Base-by-base conservation (phyloP, 2,113 vertebrate species). In the Baryphthengus martii region DNA sequence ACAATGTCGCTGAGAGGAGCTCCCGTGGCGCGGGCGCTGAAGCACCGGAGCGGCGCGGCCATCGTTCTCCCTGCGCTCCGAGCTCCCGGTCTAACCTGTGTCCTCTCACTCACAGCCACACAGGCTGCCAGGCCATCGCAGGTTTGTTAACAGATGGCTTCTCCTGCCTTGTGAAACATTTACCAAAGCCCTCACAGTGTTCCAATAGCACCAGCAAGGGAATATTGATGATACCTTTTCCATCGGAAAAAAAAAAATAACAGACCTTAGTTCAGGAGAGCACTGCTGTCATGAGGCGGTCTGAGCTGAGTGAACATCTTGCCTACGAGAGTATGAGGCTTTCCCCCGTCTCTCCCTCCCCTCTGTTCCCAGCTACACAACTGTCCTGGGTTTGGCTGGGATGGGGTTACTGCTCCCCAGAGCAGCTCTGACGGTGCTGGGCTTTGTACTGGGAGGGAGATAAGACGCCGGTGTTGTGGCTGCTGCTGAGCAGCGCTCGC, bases 1-100 rank as follows among this genome's bases (percentile, higher is more conserved):
- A 17, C 4, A 1, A 3, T 2, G 11, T 0, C 33, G 35, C 1
- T 58, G 28, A n/a, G 49, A 39, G n/a, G 42, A 76, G 42, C 12
- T 59, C 39, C 37, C 52, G 23, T 26, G 6, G 6, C 35, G 25
- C n/a, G 19, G 37, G 53, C 17, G 58, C 81, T 83, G 24, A 29
- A 63, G 23, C 4, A 39, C n/a, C 47, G 18, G 44, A 49, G 39
- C 26, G 76, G 23, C 2, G 15, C 70, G 72, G 50, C 16, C 21
- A 7, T 5, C 21, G 16, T 47, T 24, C 56, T 44, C 45, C 17
- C 14, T 14, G n/a, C 2, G 18, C 12, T 17, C 61, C 26, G 24
- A 17, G 28, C 65, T 17, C 50, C 66, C 35, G 1, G 61, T 4
- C n/a, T 11, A 20, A 58, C 8, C 56, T 62, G 4, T 6, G 39